These are phyloP conservation scores for Microchrysa polita DNA, from an alignment of 2,888 invertebrate genomes.

Conservation along the genomic window DNA sequence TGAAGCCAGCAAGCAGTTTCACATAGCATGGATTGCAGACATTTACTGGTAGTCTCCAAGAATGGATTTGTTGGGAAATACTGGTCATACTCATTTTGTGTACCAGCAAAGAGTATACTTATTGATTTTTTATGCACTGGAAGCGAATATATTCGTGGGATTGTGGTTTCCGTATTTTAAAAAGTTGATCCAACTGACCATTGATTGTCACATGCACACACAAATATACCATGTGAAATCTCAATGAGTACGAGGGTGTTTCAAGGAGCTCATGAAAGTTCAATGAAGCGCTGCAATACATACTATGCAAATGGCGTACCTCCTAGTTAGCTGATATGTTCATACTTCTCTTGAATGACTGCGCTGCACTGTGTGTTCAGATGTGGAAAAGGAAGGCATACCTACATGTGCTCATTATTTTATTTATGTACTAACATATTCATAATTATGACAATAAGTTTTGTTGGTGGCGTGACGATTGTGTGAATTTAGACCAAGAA, in stretches of 20 bases:
- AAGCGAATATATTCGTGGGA: conserved; percentile 40
- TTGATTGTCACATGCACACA: background rate
- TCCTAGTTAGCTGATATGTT: too few relatives aligned
- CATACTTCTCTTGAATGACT: too few relatives aligned
- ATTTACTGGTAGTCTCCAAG: too few relatives aligned
- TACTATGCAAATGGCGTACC: background rate
- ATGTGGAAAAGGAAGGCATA: background rate
- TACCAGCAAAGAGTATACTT: too few relatives aligned
- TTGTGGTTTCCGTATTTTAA: conserved; percentile 41
- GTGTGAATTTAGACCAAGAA: conserved; percentile 39
- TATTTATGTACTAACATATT: background rate
- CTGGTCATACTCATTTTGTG: background rate
- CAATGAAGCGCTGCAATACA: conserved; percentile 29
- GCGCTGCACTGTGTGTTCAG: too few relatives aligned
- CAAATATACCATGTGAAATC: background rate
- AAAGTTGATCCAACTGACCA: conserved; percentile 5
- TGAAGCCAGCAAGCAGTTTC: too few relatives aligned
- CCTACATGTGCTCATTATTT: background rate
- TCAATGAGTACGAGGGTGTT: background rate
- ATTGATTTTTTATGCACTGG: conserved; percentile 12
- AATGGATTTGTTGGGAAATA: background rate
- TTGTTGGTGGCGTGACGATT: conserved; percentile 21
- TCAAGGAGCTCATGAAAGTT: conserved; percentile 10
- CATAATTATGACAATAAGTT: background rate
- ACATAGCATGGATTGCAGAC: too few relatives aligned